Conservation (phyloP, 1,140 invertebrate species). For the Ericerus pela region DNA sequence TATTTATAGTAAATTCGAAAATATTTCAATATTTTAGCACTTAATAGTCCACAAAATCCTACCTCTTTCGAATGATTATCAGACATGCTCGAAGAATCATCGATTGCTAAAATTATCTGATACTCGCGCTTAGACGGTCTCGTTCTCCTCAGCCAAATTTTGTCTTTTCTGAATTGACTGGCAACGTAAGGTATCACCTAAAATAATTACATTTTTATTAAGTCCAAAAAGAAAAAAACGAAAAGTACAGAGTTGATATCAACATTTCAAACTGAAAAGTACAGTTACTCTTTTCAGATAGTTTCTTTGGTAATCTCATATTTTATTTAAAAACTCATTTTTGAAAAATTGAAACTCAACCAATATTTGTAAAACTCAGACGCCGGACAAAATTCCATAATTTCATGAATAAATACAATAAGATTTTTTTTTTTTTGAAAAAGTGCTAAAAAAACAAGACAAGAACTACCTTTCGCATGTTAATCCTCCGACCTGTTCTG, state of each 20-base stretch:
- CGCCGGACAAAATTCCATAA: neutral
- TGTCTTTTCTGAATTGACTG: slow-evolving; percentile 96
- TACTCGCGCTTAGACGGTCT: slow-evolving; percentile 93
- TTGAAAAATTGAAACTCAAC: no score
- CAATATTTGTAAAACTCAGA: neutral
- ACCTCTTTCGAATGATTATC: slow-evolving; percentile 74
- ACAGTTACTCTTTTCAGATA: neutral
- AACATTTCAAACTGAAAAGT: neutral
- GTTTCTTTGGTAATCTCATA: neutral
- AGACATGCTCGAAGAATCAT: slow-evolving; percentile 89
- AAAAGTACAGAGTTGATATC: neutral
- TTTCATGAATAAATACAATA: neutral
- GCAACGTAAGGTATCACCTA: slow-evolving; percentile 93
- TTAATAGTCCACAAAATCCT: slow-evolving; percentile 9
- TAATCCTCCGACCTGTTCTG: slow-evolving; percentile 87
- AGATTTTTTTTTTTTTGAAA: neutral
- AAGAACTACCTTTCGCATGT: slow-evolving; percentile 89
- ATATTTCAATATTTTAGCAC: neutral
- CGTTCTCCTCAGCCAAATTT: slow-evolving; percentile 93
- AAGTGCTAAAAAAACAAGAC: neutral
- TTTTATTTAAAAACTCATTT: no score
- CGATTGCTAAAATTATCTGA: slow-evolving; percentile 90
- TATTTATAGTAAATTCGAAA: slow-evolving; percentile 8
- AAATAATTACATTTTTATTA: slow-evolving; percentile 15
- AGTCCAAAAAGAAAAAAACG: neutral